These are phyloP conservation scores for Thamnophis elegans DNA, from an alignment of 2,797 vertebrate species.

Conservation along the genomic window DNA sequence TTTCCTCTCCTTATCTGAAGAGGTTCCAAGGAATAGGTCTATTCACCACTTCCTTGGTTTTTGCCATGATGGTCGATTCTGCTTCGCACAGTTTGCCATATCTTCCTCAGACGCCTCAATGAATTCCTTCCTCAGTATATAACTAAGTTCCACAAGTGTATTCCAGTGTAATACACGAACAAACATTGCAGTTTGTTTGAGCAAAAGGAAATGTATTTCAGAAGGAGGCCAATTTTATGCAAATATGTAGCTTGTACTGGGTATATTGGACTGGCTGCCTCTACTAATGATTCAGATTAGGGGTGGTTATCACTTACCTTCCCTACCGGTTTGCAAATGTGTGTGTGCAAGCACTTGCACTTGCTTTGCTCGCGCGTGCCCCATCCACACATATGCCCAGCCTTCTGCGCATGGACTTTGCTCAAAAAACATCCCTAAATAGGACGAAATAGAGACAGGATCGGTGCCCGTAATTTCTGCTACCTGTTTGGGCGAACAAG, in stretches of 20 bases:
- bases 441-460: too few relatives aligned
- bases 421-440: too few relatives aligned
- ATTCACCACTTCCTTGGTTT: neutral
- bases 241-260: neutral
- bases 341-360: too few relatives aligned
- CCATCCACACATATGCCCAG: too few relatives aligned
- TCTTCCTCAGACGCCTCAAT: neutral
- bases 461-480: too few relatives aligned
- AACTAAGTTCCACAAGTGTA: neutral
- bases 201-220: neutral
- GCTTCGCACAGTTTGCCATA: neutral
- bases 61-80: neutral
- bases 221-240: neutral
- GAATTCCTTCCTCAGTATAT: neutral
- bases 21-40: neutral
- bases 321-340: too few relatives aligned
- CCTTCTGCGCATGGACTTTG: too few relatives aligned
- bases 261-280: too few relatives aligned
- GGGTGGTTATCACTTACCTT: too few relatives aligned
- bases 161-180: neutral
- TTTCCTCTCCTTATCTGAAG: neutral
- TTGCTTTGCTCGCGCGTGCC: too few relatives aligned
- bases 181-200: neutral
- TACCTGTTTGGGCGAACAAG: too few relatives aligned
- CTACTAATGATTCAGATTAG: too few relatives aligned